Evolutionary conservation across 2,113 vertebrate species (phyloP).

Genomic region (Martes martes): DNA sequence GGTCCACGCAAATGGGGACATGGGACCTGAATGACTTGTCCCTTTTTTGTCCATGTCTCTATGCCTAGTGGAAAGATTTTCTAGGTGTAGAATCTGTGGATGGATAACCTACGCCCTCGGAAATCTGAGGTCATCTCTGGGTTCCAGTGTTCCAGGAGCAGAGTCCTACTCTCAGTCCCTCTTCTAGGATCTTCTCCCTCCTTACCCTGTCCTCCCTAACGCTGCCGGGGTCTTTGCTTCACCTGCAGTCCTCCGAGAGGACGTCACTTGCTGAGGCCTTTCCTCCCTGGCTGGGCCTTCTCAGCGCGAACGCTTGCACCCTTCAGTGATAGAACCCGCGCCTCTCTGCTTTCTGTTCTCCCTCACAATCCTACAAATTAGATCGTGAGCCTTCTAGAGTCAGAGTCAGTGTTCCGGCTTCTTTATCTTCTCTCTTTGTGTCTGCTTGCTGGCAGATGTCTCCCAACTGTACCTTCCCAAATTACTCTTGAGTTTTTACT

Average conservation of each 20-base stretch:
- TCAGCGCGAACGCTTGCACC: background rate
- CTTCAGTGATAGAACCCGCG: background rate
- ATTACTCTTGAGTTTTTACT: background rate
- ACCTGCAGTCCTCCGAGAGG: background rate
- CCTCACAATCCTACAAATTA: background rate
- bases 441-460: background rate
- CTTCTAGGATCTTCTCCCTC: background rate
- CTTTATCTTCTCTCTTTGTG: background rate
- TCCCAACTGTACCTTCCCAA: background rate
- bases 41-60: background rate
- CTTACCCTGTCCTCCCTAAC: background rate
- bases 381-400: background rate
- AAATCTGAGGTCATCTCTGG: background rate
- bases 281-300: background rate
- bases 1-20: background rate
- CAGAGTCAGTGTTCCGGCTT: background rate
- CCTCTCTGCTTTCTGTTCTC: background rate
- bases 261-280: background rate
- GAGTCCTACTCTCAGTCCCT: background rate
- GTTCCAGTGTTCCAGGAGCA: background rate
- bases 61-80: background rate
- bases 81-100: background rate
- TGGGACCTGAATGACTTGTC: background rate
- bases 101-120: background rate
- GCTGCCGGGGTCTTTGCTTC: background rate